Base-by-base conservation (phyloP, 1,140 invertebrate species). In the Hetaerina americana region DNA sequence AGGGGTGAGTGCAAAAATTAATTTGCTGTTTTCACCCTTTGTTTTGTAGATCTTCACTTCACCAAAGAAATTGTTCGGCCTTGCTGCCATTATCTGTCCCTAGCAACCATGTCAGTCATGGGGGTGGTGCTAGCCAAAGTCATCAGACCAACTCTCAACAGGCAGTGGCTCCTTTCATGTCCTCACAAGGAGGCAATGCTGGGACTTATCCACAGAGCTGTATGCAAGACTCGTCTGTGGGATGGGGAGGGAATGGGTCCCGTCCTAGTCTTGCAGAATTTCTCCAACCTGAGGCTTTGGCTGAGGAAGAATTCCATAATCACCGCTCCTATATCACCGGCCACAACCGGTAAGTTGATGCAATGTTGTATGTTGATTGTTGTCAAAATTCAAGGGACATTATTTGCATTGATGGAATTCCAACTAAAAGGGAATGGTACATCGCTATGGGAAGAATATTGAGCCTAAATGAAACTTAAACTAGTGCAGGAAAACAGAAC, bases 261-360 rank as follows among this genome's bases (percentile, higher is more conserved):
- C 88, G 87, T 71, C 85, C 86, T 67, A 91, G 88, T 77, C 82
- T 96, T 25, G 89, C 91, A 0, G 93, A 96, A 81, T 95, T 96
- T 81, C 78, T 94, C 3, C 80, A 83, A 68, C 76, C 75, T 29
- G 91, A 93, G 77, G 80, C 90, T 2, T 90, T 92, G 72, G 92
- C 94, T 76, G 88, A 88, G 77, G 91, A 93, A 74, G 74, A 75
- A 69, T 86, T 89, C 69, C 88, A 93, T 78, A 89, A 88, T 68
- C 90, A 92, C 78, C 80, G 92, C 66, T 91, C 92, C 3, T 95
- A 93, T 76, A 91, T 95, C 71, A 92, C 91, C 5, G 93, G 93
- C 31, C 93, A 96, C 77, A 95, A 94, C 81, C 87, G 93, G 91
- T 92, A 78, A 79, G 40, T 18, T 57, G n/a, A n/a, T n/a, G n/a